phyloP scores from a whole-genome alignment of 92 coral and sea anemone species.

The Porites rus region DNA sequence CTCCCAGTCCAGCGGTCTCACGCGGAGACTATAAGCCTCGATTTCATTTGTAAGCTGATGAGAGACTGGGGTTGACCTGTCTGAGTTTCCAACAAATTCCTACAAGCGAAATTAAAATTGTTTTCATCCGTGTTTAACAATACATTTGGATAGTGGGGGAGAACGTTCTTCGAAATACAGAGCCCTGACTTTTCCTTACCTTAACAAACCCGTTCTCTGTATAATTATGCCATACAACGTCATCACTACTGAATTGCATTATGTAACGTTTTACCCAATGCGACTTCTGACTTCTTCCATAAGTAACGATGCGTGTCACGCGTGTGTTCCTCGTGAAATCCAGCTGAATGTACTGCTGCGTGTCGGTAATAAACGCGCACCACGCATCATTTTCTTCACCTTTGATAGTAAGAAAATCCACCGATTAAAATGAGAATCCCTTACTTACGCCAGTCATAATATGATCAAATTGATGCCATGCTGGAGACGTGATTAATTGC shows the following conservation, averaged over 20 bases:
- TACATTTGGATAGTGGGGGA: too few relatives aligned
- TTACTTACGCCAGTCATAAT: background rate
- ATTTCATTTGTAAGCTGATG: slow-evolving; percentile 70
- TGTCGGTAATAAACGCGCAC: slow-evolving; percentile 66
- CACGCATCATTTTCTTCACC: slow-evolving; percentile 68
- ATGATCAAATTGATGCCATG: too few relatives aligned
- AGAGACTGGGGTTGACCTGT: slow-evolving; percentile 46
- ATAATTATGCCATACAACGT: slow-evolving; percentile 73
- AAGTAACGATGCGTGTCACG: slow-evolving; percentile 63
- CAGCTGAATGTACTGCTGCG: slow-evolving; percentile 66
- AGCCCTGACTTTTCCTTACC: slow-evolving; percentile 25
- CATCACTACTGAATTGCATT: slow-evolving; percentile 78
- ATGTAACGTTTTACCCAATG: slow-evolving; percentile 75
- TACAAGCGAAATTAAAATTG: slow-evolving; percentile 11
- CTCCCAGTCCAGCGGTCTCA: slow-evolving; percentile 81
- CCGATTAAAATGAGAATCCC: too few relatives aligned
- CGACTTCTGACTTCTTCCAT: slow-evolving; percentile 63
- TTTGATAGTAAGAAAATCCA: background rate
- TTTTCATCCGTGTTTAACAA: background rate
- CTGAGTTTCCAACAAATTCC: slow-evolving; percentile 67
- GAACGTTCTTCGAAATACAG: too few relatives aligned
- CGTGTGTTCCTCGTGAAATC: slow-evolving; percentile 72
- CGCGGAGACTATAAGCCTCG: slow-evolving; percentile 78
- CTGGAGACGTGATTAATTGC: too few relatives aligned
- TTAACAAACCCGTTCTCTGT: slow-evolving; percentile 76